A percentile compares a stretch with the other conserved stretches of the same genome.
phyloP scores from a whole-genome alignment of 2,113 vertebrate genomes.

The Furnarius figulus region DNA sequence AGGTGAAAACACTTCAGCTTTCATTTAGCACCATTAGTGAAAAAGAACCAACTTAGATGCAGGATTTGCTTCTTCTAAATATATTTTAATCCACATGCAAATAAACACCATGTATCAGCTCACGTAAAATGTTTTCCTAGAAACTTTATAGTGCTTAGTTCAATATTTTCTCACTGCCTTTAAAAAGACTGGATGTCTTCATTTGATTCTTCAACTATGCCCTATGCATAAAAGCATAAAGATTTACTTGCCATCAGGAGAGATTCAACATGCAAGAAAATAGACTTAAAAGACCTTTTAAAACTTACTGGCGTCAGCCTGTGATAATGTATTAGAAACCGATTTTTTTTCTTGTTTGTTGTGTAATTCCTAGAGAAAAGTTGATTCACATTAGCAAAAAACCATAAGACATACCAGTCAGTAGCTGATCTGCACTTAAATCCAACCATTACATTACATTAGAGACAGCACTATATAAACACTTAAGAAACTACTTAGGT shows the following conservation, averaged over 20 bases:
- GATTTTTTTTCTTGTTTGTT: not conserved
- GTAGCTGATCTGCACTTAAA: not conserved
- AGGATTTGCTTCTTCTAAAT: not conserved
- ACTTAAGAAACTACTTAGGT: not conserved
- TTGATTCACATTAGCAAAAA: not conserved
- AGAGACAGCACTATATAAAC: not conserved
- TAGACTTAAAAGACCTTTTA: not conserved
- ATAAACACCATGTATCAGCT: not conserved
- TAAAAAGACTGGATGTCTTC: not conserved
- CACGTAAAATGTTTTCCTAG: rapidly evolving
- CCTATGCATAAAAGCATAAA: not conserved
- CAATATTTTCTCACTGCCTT: not conserved
- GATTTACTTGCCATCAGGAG: not conserved
- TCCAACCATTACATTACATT: not conserved
- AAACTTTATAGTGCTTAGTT: not conserved
- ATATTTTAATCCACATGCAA: not conserved
- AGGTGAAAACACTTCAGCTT: not conserved
- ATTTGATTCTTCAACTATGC: not conserved
- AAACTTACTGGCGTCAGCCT: not conserved
- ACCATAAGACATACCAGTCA: not conserved
- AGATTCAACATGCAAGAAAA: not conserved
- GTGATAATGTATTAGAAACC: not conserved
- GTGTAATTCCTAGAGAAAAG: not conserved
- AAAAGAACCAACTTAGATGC: not conserved
- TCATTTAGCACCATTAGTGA: not conserved